Percentiles rank a stretch among this genome's conserved stretches.
Evolutionary conservation across 2,888 invertebrate species (phyloP).

Genomic region (Melanargia galathea): DNA sequence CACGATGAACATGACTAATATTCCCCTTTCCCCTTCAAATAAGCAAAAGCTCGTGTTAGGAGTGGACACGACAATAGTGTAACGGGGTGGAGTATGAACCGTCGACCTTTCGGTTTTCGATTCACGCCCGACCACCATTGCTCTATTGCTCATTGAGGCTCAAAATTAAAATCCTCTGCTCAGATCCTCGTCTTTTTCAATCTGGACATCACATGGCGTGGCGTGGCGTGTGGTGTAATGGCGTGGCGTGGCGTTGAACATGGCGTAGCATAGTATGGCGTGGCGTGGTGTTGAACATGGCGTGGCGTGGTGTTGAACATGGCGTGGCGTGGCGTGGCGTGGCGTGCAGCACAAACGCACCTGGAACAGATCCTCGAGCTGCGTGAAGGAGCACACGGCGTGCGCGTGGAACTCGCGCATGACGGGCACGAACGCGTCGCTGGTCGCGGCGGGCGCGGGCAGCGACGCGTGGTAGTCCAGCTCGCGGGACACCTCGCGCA

Average conservation of each 20-base stretch:
- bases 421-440: constrained; percentile 93
- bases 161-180: no score
- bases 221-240: not conserved
- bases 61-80: no score
- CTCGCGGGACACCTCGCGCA: constrained; percentile 90
- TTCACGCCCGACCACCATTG: no score
- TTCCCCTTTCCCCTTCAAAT: no score
- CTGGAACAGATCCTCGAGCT: constrained; percentile 95
- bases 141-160: no score
- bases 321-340: not conserved
- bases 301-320: not conserved
- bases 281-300: not conserved
- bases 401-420: constrained; percentile 98
- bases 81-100: no score
- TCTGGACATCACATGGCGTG: not conserved
- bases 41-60: no score
- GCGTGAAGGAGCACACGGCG: constrained; percentile 94
- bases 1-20: no score
- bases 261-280: not conserved
- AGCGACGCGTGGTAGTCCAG: constrained; percentile 94
- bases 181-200: no score
- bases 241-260: not conserved
- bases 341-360: constrained; percentile 45
- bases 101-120: no score
- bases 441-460: constrained; percentile 76